Conservation (phyloP, 2,888 invertebrate genomes). For the Synergus itoensis region DNA sequence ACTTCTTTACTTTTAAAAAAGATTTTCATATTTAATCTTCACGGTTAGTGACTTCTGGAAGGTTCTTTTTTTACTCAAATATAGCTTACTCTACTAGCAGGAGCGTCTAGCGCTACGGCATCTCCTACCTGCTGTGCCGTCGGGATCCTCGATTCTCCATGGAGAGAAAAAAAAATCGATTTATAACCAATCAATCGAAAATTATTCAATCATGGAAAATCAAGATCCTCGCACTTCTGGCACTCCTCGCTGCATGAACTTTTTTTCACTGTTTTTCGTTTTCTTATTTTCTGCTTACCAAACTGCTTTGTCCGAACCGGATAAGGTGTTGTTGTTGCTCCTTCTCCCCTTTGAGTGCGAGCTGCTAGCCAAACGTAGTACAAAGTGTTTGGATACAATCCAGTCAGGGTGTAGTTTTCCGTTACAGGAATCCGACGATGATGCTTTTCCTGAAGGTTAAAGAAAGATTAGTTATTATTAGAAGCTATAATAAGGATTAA, state of each 20-base stretch:
- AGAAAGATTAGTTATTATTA: background rate
- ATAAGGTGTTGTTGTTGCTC: constrained; percentile 96
- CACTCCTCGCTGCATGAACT: constrained; percentile 75
- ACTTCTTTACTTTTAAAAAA: constrained; percentile 34
- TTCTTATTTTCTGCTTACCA: constrained; percentile 85
- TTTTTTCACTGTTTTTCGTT: constrained; percentile 53
- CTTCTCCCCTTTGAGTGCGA: constrained; percentile 94
- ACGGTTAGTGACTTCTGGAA: constrained; percentile 38
- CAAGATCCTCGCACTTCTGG: constrained; percentile 57
- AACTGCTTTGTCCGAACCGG: constrained; percentile 98
- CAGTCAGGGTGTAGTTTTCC: constrained; percentile 92
- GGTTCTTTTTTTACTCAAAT: constrained; percentile 48
- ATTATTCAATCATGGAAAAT: constrained; percentile 43
- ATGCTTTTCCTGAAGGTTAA: constrained; percentile 83
- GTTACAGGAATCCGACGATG: constrained; percentile 90
- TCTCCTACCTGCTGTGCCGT: constrained; percentile 75
- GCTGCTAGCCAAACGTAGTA: constrained; percentile 99
- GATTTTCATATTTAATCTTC: constrained; percentile 40
- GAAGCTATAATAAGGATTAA: too few relatives aligned
- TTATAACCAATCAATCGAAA: constrained; percentile 27
- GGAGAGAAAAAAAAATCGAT: constrained; percentile 28
- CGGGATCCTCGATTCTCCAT: constrained; percentile 55
- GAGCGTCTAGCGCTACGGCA: constrained; percentile 73
- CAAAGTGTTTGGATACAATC: constrained; percentile 95
- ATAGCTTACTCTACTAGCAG: constrained; percentile 75